These are phyloP conservation scores for Cochlearius cochlearius DNA, from an alignment of 2,113 vertebrate species.

Conservation along the genomic window DNA sequence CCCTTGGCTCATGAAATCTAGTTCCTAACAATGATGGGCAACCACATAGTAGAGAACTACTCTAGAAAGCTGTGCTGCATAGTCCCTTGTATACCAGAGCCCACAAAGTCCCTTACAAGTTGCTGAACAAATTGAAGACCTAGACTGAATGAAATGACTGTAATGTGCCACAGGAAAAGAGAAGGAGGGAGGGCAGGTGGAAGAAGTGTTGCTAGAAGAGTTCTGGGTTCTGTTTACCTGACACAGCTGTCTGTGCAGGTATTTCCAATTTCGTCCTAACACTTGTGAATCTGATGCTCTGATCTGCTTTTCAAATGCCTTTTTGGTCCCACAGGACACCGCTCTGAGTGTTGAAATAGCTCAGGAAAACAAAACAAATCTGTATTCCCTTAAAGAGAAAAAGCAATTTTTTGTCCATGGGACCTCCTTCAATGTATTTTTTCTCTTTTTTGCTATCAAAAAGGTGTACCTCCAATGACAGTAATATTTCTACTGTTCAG, in stretches of 20 bases:
- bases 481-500: neutral
- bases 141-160: neutral
- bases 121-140: neutral
- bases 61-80: neutral
- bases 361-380: neutral
- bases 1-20: neutral
- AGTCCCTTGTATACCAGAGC: neutral
- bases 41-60: fast-evolving
- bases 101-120: neutral
- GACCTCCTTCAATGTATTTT: neutral
- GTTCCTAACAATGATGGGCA: neutral
- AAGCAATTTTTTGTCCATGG: neutral
- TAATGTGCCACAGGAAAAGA: neutral
- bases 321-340: neutral
- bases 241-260: neutral
- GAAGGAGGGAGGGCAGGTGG: neutral
- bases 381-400: neutral
- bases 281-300: neutral
- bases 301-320: neutral
- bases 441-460: neutral
- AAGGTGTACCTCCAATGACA: neutral
- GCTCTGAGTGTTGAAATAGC: neutral
- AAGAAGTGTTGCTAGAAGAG: neutral
- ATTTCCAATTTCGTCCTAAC: neutral
- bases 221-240: neutral